Percentiles rank a stretch among this genome's conserved stretches.
These are phyloP conservation scores for Andrena minutula DNA, from an alignment of 2,888 invertebrate genomes.

Conservation along the genomic window DNA sequence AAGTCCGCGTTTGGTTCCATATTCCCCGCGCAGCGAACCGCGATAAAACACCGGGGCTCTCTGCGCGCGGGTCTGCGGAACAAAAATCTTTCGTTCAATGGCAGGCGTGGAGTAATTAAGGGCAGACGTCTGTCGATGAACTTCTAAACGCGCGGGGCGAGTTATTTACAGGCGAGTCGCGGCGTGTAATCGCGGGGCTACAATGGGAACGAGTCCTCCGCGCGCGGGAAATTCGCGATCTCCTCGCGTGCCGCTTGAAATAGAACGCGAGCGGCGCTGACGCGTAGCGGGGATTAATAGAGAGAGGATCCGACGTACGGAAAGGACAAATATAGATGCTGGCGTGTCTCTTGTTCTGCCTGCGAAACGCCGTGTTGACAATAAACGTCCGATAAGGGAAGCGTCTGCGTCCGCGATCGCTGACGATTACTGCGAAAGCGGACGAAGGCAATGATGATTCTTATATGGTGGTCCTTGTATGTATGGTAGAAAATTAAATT, in stretches of 20 bases:
- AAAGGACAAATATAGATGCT: slow-evolving; percentile 41
- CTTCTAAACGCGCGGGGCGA: slow-evolving; percentile 24
- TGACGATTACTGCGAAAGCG: slow-evolving; percentile 30
- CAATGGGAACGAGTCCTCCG: neutral
- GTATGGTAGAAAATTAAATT: too few species aligned
- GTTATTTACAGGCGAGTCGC: slow-evolving; percentile 10
- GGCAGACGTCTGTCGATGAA: slow-evolving; percentile 50
- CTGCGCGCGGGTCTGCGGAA: slow-evolving; percentile 30
- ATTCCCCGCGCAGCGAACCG: slow-evolving; percentile 46
- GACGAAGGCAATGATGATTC: slow-evolving; percentile 22
- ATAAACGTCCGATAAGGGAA: slow-evolving; percentile 35
- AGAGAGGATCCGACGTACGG: slow-evolving; percentile 26
- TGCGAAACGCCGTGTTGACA: slow-evolving; percentile 40
- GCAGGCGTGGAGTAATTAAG: slow-evolving; percentile 49
- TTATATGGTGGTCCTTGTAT: too few species aligned
- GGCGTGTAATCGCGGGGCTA: neutral
- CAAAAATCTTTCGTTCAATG: slow-evolving; percentile 51
- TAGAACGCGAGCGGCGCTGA: slow-evolving; percentile 26
- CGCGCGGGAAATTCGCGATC: neutral
- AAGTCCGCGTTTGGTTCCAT: slow-evolving; percentile 48
- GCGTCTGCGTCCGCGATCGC: slow-evolving; percentile 21
- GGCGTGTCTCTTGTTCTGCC: slow-evolving; percentile 14
- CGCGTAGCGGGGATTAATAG: slow-evolving; percentile 33
- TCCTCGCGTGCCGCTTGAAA: slow-evolving; percentile 9
- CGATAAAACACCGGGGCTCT: slow-evolving; percentile 58